phyloP scores from a whole-genome alignment of 2,113 vertebrate species.

The Cephalopterus ornatus region DNA sequence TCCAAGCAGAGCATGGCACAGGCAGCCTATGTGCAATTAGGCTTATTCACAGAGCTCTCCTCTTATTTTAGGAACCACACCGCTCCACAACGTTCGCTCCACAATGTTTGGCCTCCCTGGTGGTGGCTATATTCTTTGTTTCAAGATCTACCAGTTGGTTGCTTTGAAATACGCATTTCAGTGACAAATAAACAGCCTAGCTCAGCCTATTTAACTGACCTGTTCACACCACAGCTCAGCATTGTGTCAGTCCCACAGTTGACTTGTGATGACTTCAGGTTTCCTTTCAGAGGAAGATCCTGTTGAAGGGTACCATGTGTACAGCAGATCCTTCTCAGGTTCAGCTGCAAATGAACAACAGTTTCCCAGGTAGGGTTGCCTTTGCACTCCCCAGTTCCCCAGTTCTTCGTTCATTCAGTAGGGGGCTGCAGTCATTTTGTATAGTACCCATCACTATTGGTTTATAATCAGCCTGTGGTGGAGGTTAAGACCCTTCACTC shows the following conservation, averaged over 20 bases:
- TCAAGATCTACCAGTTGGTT: background rate
- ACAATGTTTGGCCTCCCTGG: too few relatives aligned
- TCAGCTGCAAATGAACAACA: background rate
- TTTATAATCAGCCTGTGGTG: background rate
- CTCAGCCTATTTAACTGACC: background rate
- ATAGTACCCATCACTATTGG: background rate
- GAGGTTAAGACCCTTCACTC: background rate
- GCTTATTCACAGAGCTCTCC: background rate
- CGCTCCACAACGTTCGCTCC: accelerated
- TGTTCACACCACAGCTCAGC: background rate
- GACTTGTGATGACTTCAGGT: background rate
- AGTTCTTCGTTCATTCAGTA: background rate
- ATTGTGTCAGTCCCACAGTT: background rate
- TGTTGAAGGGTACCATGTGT: background rate
- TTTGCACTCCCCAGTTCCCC: accelerated
- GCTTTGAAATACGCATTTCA: background rate
- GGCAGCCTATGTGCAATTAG: background rate
- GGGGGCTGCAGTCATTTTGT: background rate
- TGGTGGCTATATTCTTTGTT: background rate
- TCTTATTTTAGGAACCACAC: background rate
- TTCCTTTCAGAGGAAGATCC: background rate
- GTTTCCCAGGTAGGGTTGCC: accelerated
- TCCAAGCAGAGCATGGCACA: background rate
- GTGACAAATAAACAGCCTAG: background rate
- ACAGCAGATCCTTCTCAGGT: background rate